Conservation (phyloP, 1,140 invertebrate genomes). For the Doryteuthis pealeii region DNA sequence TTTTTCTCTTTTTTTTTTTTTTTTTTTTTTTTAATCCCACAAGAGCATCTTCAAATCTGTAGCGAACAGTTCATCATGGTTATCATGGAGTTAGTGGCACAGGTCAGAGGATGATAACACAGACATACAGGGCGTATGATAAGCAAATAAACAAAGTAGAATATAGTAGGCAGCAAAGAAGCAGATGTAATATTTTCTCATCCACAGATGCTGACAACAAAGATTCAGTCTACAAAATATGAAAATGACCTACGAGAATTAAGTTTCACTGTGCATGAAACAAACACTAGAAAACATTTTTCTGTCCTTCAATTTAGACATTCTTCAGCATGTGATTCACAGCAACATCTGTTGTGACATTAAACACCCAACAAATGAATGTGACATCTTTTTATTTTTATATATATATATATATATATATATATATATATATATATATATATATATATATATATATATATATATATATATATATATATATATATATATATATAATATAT, state of each 20-base stretch:
- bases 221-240: conserved; percentile 14
- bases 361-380: conserved; percentile 9
- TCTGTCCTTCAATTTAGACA: conserved; percentile 1
- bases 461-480: too few species aligned
- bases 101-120: conserved; percentile 5
- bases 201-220: conserved; percentile 10
- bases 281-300: conserved; percentile 6
- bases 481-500: too few species aligned
- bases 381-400: not conserved
- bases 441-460: too few species aligned
- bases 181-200: conserved; percentile 16
- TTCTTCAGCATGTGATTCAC: conserved; percentile 11
- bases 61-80: conserved; percentile 1
- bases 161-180: conserved; percentile 9
- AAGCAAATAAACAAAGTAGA: conserved; percentile 1
- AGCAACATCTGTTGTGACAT: conserved; percentile 11
- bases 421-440: too few species aligned
- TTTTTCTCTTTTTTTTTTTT: too few species aligned
- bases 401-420: not conserved
- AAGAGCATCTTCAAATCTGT: conserved; percentile 8
- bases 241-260: conserved; percentile 14
- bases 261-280: conserved; percentile 12
- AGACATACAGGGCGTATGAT: conserved; percentile 8
- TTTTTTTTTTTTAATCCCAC: not conserved
- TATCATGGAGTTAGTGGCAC: not conserved